These are phyloP conservation scores for Chrysaora quinquecirrha DNA, from an alignment of 30 jellyfish, hydroid and myxozoan species.

Conservation along the genomic window DNA sequence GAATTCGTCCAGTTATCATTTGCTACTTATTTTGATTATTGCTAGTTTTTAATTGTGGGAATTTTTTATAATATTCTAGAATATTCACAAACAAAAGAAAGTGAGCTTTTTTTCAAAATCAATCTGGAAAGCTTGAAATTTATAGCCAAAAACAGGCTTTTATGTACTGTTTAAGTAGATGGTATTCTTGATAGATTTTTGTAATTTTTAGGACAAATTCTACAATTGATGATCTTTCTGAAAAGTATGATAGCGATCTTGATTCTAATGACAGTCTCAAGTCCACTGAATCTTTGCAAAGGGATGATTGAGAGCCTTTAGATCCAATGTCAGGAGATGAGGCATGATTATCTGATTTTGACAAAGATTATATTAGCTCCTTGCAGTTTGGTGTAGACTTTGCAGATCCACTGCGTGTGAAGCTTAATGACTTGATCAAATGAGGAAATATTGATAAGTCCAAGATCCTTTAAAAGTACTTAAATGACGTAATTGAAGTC, in stretches of 20 bases:
- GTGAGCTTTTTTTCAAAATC: background rate
- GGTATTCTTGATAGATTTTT: background rate
- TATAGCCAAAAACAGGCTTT: background rate
- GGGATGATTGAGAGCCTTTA: background rate
- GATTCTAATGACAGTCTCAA: background rate
- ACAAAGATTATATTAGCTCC: background rate
- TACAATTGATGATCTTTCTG: background rate
- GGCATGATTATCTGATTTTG: background rate
- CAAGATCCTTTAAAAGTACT: slow-evolving; percentile 12
- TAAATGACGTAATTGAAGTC: slow-evolving; percentile 8
- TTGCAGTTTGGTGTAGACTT: background rate
- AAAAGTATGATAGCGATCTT: background rate
- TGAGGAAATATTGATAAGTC: background rate
- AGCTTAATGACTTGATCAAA: background rate
- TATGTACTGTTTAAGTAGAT: background rate
- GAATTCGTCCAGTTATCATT: too few species aligned
- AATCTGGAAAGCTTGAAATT: background rate
- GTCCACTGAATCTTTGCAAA: background rate
- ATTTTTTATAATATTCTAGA: background rate
- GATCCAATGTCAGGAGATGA: background rate
- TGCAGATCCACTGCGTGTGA: background rate
- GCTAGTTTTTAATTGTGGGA: background rate
- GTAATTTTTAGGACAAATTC: background rate
- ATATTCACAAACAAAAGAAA: background rate
- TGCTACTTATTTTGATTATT: too few species aligned